A percentile compares a stretch with the other conserved stretches of the same genome.
Conservation (phyloP, 2,888 invertebrate species). For the Cepaea hortensis region DNA sequence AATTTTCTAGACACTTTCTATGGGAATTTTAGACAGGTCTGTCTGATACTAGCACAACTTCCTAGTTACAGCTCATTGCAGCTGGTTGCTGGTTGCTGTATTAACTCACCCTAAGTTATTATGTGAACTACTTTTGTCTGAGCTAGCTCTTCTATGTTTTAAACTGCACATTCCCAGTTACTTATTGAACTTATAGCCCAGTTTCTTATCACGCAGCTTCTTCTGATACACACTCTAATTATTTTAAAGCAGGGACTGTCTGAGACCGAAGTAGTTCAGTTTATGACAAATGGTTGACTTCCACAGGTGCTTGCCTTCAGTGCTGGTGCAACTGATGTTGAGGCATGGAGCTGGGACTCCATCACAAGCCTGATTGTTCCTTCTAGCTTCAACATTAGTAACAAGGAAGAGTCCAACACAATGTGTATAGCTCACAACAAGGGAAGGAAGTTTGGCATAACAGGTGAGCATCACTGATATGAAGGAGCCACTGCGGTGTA, state of each 20-base stretch:
- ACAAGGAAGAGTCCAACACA: neutral
- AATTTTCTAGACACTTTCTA: too few species aligned
- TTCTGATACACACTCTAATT: neutral
- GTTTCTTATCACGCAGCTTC: neutral
- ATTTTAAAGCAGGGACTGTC: neutral
- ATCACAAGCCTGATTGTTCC: slow-evolving; percentile 43
- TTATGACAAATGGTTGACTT: neutral
- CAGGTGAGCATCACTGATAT: slow-evolving; percentile 8
- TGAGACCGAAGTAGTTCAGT: too few species aligned
- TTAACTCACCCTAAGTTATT: neutral
- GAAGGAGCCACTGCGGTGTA: too few species aligned
- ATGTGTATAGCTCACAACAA: slow-evolving; percentile 46
- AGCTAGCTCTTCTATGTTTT: neutral
- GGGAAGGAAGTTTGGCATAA: slow-evolving; percentile 48
- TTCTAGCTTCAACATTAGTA: neutral
- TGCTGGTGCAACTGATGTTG: slow-evolving; percentile 28
- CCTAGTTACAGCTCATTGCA: too few species aligned
- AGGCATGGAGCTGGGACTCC: slow-evolving; percentile 47
- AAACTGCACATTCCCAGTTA: neutral
- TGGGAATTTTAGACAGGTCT: too few species aligned
- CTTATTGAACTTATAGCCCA: neutral
- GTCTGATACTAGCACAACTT: too few species aligned
- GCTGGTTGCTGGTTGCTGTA: too few species aligned
- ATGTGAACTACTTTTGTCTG: neutral
- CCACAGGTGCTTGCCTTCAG: slow-evolving; percentile 46